These are phyloP conservation scores for Heliothis subflexa DNA, from an alignment of 1,140 invertebrate genomes.

Conservation along the genomic window DNA sequence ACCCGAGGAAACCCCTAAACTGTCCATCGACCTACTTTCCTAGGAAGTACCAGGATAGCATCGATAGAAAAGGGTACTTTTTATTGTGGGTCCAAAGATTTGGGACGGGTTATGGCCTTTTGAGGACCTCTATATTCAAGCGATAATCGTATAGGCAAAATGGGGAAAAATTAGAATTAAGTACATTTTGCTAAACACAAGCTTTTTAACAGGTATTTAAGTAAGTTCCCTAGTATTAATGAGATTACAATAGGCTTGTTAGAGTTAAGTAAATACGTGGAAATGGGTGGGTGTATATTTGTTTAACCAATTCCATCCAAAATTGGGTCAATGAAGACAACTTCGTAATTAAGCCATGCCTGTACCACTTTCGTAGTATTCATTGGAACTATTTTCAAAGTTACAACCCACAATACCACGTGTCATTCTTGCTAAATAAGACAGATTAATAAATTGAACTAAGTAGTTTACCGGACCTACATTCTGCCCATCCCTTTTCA, in stretches of 20 bases:
- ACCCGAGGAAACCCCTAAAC: slow-evolving; percentile 25
- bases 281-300: too few relatives aligned
- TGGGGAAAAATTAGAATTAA: neutral
- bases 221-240: too few relatives aligned
- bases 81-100: slow-evolving; percentile 35
- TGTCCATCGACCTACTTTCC: slow-evolving; percentile 36
- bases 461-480: slow-evolving; percentile 2
- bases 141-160: slow-evolving; percentile 31
- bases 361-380: too few relatives aligned
- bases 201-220: neutral
- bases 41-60: slow-evolving; percentile 23
- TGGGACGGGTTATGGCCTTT: slow-evolving; percentile 42
- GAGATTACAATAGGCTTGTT: too few relatives aligned
- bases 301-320: too few relatives aligned
- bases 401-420: neutral
- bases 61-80: slow-evolving; percentile 37
- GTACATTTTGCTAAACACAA: neutral
- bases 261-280: too few relatives aligned
- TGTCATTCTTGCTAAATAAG: neutral
- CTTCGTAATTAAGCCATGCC: too few relatives aligned
- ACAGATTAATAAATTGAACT: slow-evolving; percentile 27
- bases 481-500: slow-evolving; percentile 10
- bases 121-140: slow-evolving; percentile 20
- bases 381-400: too few relatives aligned
- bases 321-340: too few relatives aligned